These are phyloP conservation scores for Sialis lutaria DNA, from an alignment of 2,888 invertebrate species.

Conservation along the genomic window DNA sequence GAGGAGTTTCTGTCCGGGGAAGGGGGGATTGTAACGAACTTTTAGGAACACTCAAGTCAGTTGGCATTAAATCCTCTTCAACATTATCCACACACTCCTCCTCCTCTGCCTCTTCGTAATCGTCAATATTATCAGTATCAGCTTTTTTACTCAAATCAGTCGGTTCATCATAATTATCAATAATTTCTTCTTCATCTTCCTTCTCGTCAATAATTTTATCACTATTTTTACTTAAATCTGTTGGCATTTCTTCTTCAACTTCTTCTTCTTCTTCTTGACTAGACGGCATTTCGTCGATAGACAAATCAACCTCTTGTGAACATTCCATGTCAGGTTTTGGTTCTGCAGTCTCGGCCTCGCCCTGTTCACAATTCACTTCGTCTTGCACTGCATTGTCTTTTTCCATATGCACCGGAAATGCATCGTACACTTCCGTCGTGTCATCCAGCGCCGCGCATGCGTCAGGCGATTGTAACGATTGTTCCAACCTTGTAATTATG, in stretches of 20 bases:
- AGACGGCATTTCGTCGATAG: constrained; percentile 6
- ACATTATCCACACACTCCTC: constrained; percentile 7
- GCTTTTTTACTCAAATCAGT: constrained; percentile 18
- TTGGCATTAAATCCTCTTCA: constrained; percentile 31
- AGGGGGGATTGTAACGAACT: constrained; percentile 30
- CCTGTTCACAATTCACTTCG: constrained; percentile 8
- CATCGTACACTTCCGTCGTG: constrained; percentile 11
- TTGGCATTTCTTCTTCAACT: constrained; percentile 14
- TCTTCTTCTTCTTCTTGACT: constrained; percentile 12
- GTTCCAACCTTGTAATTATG: constrained; percentile 43
- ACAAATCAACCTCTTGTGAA: constrained; percentile 2
- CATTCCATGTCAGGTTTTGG: neutral
- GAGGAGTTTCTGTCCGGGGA: constrained; percentile 30
- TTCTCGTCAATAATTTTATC: constrained; percentile 6
- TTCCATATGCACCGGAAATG: too few relatives aligned
- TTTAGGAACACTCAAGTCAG: constrained; percentile 40
- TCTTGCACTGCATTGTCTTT: constrained; percentile 2
- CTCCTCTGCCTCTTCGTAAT: constrained; percentile 3
- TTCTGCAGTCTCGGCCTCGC: constrained; percentile 3
- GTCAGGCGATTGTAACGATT: constrained; percentile 32
- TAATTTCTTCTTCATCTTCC: constrained; percentile 5
- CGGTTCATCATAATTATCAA: constrained; percentile 11
- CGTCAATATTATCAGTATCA: constrained; percentile 6
- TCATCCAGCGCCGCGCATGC: constrained; percentile 10
- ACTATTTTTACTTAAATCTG: constrained; percentile 14